Percentiles rank a stretch among this genome's conserved stretches.
Conservation (phyloP, 2,113 vertebrate species). For the Ailuropoda melanoleuca region DNA sequence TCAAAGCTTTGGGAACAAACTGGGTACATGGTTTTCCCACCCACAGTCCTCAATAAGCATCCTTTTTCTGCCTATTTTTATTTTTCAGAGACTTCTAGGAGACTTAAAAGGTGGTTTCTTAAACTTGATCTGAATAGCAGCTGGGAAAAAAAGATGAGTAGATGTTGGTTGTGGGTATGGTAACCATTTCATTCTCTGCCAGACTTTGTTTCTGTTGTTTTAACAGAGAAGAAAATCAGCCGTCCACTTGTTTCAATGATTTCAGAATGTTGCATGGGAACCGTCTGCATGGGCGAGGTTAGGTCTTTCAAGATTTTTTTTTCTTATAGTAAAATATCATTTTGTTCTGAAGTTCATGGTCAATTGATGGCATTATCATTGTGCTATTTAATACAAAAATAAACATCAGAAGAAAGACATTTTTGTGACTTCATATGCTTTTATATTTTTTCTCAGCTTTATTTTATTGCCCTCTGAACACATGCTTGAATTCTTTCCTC, state of each 20-base stretch:
- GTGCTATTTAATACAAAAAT: neutral
- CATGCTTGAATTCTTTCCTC: neutral
- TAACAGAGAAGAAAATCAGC: neutral
- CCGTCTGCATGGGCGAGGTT: neutral
- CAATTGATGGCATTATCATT: neutral
- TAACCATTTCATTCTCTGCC: neutral
- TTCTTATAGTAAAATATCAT: neutral
- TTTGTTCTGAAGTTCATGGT: neutral
- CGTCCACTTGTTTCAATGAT: neutral
- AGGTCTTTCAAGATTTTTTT: neutral
- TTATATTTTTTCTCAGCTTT: neutral
- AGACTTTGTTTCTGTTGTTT: neutral
- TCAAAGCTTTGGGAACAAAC: constrained; percentile 39
- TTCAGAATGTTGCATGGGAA: neutral
- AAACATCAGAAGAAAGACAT: neutral
- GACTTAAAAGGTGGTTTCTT: neutral
- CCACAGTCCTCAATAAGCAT: neutral
- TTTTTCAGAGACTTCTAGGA: constrained; percentile 43
- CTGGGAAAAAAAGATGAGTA: neutral
- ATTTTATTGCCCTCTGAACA: neutral
- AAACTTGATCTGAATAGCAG: constrained; percentile 35
- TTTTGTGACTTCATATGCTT: neutral
- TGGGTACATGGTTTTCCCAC: constrained; percentile 44
- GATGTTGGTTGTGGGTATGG: neutral
- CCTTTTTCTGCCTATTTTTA: constrained; percentile 51